Evolutionary conservation across 1,140 invertebrate species (phyloP).

Genomic region (Eriocheir sinensis): DNA sequence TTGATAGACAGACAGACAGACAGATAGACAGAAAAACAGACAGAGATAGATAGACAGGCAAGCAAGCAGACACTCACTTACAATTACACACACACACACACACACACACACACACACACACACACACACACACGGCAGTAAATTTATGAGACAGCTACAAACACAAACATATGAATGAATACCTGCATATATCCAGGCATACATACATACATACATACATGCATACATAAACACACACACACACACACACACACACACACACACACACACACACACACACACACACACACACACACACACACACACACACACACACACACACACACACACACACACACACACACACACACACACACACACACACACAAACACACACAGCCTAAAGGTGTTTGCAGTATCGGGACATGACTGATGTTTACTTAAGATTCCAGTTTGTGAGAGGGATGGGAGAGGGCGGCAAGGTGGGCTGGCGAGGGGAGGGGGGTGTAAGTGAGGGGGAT

Average conservation of each 20-base stretch:
- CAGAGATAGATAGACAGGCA: neutral
- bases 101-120: constrained; percentile 45
- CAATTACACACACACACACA: no score
- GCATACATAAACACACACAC: neutral
- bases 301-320: neutral
- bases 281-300: neutral
- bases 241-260: neutral
- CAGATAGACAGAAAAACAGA: no score
- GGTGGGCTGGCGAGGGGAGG: no score
- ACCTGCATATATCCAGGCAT: neutral
- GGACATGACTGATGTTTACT: no score
- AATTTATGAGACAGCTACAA: neutral
- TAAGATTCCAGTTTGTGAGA: no score
- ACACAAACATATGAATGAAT: neutral
- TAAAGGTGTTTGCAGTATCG: neutral
- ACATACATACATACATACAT: neutral
- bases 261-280: neutral
- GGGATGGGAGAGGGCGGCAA: no score
- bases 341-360: no score
- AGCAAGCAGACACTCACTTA: neutral
- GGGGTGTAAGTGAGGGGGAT: no score
- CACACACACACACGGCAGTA: neutral
- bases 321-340: no score
- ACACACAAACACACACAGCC: neutral
- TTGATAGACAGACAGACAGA: no score